Percentiles rank a stretch among this genome's conserved stretches.
Conservation (phyloP, 2,113 vertebrate species). For the Rhinoderma darwinii region DNA sequence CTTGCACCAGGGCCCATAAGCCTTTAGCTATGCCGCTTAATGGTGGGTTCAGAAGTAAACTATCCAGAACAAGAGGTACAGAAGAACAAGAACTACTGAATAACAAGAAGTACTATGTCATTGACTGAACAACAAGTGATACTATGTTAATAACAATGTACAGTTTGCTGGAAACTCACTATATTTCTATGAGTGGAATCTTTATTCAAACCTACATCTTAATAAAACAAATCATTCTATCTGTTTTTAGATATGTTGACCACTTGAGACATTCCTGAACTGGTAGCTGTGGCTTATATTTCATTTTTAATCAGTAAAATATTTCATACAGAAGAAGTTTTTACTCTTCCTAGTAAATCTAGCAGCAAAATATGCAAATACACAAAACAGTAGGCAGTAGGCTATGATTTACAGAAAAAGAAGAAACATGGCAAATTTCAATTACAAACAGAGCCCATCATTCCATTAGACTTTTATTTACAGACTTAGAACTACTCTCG, state of each 20-base stretch:
- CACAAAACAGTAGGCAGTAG: neutral
- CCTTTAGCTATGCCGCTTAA: no score
- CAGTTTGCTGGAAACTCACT: neutral
- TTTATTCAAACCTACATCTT: neutral
- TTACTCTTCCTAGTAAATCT: neutral
- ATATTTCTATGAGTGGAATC: neutral
- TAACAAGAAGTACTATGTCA: neutral
- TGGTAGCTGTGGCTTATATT: neutral
- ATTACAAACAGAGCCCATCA: neutral
- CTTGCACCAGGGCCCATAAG: no score
- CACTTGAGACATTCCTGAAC: neutral
- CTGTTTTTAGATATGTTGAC: neutral
- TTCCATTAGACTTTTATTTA: conserved; percentile 9
- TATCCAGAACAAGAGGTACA: no score
- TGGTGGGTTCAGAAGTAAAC: no score
- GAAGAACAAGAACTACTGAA: no score
- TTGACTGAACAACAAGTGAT: neutral
- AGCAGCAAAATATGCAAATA: neutral
- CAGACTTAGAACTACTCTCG: neutral
- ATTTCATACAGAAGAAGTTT: neutral
- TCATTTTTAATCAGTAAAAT: neutral
- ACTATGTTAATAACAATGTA: neutral
- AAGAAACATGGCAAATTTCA: neutral
- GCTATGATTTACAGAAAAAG: conserved; percentile 6
- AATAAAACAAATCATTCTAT: neutral